Conservation (phyloP, 2,113 vertebrate genomes). For the Oplegnathus fasciatus region DNA sequence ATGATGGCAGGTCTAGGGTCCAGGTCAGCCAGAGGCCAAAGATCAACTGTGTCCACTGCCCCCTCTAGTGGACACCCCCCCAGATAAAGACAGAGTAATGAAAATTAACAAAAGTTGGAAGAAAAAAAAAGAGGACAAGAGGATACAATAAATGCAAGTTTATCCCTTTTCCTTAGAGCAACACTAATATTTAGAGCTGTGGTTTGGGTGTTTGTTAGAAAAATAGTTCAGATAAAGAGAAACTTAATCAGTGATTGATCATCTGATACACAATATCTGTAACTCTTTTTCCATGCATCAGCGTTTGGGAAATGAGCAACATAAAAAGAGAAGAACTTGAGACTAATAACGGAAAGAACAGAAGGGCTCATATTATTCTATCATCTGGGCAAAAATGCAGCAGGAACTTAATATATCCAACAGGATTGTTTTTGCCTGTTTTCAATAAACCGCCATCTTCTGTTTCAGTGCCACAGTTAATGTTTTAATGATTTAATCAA, state of each 20-base stretch:
- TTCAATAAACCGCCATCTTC: conserved; percentile 56
- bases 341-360: conserved; percentile 51
- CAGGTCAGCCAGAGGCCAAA: conserved; percentile 54
- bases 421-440: conserved; percentile 51
- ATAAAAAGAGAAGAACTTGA: conserved; percentile 45
- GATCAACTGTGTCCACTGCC: conserved; percentile 52
- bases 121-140: not conserved
- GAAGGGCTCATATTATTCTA: conserved; percentile 46
- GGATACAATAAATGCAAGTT: not conserved
- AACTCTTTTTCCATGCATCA: conserved; percentile 36
- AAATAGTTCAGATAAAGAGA: conserved; percentile 40
- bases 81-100: not conserved
- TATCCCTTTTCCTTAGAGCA: conserved; percentile 8
- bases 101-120: not conserved
- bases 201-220: conserved; percentile 37
- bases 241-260: conserved; percentile 47
- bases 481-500: conserved; percentile 61
- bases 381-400: conserved; percentile 32
- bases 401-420: conserved; percentile 44
- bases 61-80: conserved; percentile 66
- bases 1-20: not conserved
- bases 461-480: conserved; percentile 51
- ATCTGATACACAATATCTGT: conserved; percentile 38
- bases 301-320: conserved; percentile 41
- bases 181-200: conserved; percentile 34